Conservation (phyloP, 1,140 invertebrate genomes). For the Heliconius congener region DNA sequence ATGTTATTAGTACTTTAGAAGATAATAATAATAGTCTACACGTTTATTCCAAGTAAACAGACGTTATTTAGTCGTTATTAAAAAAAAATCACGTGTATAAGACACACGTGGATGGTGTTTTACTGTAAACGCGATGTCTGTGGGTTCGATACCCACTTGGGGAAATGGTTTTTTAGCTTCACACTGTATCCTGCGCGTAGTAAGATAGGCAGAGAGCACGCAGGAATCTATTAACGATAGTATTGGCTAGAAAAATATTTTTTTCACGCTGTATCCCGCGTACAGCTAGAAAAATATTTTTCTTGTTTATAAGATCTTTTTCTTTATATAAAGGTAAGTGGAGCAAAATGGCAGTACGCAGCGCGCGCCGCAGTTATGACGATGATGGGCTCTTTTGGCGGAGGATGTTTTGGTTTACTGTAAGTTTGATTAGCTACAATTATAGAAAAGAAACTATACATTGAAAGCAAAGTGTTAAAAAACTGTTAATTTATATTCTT, state of each 20-base stretch:
- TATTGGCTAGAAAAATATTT: too few relatives aligned
- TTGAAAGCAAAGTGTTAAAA: too few relatives aligned
- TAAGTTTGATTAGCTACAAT: conserved; percentile 42
- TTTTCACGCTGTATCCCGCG: too few relatives aligned
- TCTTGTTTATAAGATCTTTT: neutral
- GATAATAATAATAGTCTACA: neutral
- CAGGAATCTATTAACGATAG: too few relatives aligned
- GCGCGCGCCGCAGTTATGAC: conserved; percentile 94
- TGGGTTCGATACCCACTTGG: too few relatives aligned
- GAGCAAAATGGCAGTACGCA: conserved; percentile 92
- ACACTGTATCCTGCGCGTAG: too few relatives aligned
- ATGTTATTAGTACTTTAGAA: neutral
- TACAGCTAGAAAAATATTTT: too few relatives aligned
- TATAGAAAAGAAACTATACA: neutral
- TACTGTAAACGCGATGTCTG: too few relatives aligned
- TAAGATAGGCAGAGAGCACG: too few relatives aligned
- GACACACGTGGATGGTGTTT: too few relatives aligned
- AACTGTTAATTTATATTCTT: too few relatives aligned
- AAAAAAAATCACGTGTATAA: neutral
- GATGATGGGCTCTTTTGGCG: conserved; percentile 93
- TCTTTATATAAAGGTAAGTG: conserved; percentile 81
- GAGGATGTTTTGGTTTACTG: conserved; percentile 88
- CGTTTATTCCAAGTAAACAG: neutral
- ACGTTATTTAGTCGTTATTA: neutral
- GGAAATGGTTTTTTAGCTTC: too few relatives aligned